Conservation (phyloP, 2,797 vertebrate species). For the Distichodus sexfasciatus region DNA sequence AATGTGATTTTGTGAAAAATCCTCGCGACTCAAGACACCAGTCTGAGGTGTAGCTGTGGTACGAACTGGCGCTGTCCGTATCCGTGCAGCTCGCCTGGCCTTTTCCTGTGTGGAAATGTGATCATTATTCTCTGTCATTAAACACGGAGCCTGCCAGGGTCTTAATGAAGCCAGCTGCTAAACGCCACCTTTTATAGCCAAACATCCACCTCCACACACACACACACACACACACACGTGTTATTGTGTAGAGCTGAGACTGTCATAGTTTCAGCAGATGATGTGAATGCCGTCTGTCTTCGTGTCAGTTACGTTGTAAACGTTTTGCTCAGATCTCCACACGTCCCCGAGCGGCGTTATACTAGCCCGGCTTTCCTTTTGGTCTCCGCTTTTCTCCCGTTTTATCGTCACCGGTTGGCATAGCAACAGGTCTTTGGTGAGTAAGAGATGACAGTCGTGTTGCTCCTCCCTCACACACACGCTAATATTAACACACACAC, state of each 20-base stretch:
- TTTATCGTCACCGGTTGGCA: constrained; percentile 73
- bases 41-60: no score
- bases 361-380: constrained; percentile 13
- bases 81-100: no score
- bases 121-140: constrained; percentile 25
- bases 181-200: constrained; percentile 65
- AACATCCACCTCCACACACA: neutral
- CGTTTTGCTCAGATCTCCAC: constrained; percentile 55
- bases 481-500: neutral
- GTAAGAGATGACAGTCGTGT: constrained; percentile 69
- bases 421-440: constrained; percentile 79
- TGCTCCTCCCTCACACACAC: constrained; percentile 46
- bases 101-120: neutral
- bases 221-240: neutral
- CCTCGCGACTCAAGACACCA: no score
- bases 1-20: no score
- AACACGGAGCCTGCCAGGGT: constrained; percentile 31
- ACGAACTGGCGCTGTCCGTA: no score
- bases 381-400: constrained; percentile 31
- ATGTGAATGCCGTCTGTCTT: constrained; percentile 27
- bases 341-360: constrained; percentile 50
- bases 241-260: constrained; percentile 23
- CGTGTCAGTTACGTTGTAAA: constrained; percentile 26
- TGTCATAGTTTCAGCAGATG: neutral
- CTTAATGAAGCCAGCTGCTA: constrained; percentile 70